Percentiles rank a stretch among this genome's conserved stretches.
These are phyloP conservation scores for Trididemnum clinides DNA, from an alignment of 23 tunicate species.

Conservation along the genomic window DNA sequence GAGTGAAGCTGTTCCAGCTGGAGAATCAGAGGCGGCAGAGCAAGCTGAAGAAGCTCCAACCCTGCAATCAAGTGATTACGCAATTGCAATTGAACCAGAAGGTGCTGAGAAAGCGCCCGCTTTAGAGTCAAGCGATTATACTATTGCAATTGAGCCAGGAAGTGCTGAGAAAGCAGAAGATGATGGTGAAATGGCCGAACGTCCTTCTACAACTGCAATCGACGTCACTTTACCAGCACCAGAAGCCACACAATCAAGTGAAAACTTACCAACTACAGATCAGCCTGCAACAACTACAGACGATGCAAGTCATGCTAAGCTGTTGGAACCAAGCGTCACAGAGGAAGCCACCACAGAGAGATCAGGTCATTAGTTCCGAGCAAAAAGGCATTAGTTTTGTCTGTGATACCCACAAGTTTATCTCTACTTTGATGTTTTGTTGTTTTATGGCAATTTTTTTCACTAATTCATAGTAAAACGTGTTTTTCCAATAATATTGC, in stretches of 20 bases:
- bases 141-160: not conserved
- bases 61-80: not conserved
- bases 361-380: conserved; percentile 27
- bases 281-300: not conserved
- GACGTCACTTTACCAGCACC: not conserved
- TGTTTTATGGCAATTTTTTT: no score
- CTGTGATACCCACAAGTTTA: no score
- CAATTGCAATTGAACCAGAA: not conserved
- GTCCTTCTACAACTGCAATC: not conserved
- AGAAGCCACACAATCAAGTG: not conserved
- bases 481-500: no score
- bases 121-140: not conserved
- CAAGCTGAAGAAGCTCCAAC: not conserved
- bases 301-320: not conserved
- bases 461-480: no score
- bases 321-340: conserved; percentile 37
- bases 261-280: not conserved
- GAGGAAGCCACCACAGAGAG: conserved; percentile 51
- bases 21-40: not conserved
- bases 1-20: not conserved
- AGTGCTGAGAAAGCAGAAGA: not conserved
- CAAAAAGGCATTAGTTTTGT: no score
- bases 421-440: no score
- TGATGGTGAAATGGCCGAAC: not conserved
- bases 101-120: not conserved